Conservation (phyloP, 2,113 vertebrate genomes). For the Scytalopus superciliaris region DNA sequence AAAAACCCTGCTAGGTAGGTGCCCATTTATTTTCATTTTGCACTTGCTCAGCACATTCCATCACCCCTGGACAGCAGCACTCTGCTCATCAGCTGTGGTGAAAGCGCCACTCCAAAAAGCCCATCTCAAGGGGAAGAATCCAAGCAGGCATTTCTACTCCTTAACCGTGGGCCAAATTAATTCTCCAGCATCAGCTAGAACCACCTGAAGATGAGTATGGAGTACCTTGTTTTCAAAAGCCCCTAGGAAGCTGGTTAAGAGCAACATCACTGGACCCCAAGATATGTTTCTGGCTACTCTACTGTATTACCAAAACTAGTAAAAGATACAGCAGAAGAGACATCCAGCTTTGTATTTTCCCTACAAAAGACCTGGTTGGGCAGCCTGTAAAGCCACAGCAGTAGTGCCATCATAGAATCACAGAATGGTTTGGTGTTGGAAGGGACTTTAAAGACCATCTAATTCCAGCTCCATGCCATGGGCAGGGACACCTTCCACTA, state of each 20-base stretch:
- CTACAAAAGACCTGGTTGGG: not conserved
- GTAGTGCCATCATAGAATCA: not conserved
- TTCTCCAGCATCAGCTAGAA: not conserved
- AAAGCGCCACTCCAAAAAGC: not conserved
- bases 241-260: not conserved
- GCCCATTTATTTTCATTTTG: not conserved
- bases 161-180: not conserved
- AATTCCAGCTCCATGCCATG: rapidly evolving
- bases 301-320: not conserved
- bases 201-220: not conserved
- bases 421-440: not conserved
- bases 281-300: rapidly evolving
- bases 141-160: not conserved
- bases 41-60: rapidly evolving
- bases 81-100: rapidly evolving
- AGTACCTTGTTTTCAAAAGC: not conserved
- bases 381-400: not conserved
- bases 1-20: not conserved
- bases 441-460: not conserved
- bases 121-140: not conserved
- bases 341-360: not conserved
- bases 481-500: not conserved
- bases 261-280: rapidly evolving
- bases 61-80: not conserved
- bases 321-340: not conserved